These are phyloP conservation scores for Drosophila pruinosa DNA, from an alignment of 1,140 invertebrate species.

Conservation along the genomic window DNA sequence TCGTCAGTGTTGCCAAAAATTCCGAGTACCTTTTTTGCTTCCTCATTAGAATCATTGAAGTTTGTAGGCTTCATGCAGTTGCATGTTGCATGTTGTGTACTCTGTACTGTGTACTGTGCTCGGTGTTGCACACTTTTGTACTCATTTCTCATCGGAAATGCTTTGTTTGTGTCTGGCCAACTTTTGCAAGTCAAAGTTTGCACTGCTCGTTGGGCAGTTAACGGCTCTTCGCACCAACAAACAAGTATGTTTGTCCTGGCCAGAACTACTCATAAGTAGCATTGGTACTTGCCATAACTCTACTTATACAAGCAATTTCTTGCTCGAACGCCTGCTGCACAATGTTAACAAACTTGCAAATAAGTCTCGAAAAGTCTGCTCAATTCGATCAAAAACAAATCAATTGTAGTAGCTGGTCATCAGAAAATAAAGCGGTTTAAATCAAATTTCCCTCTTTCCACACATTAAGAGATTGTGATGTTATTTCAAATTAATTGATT, in stretches of 20 bases:
- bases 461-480: too few relatives aligned
- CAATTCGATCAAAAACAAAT: not conserved
- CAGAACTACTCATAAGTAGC: not conserved
- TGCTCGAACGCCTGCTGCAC: not conserved
- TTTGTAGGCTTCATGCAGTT: slow-evolving; percentile 5
- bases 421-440: too few relatives aligned
- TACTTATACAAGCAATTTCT: slow-evolving; percentile 7
- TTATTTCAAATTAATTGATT: too few relatives aligned
- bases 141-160: slow-evolving; percentile 65
- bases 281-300: not conserved
- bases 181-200: slow-evolving; percentile 66
- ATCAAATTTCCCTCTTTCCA: too few relatives aligned
- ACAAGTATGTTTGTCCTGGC: slow-evolving; percentile 25
- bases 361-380: not conserved
- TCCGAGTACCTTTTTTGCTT: slow-evolving; percentile 1
- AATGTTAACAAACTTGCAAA: not conserved
- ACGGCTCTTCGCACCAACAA: slow-evolving; percentile 66
- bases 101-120: slow-evolving; percentile 11
- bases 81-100: slow-evolving; percentile 7
- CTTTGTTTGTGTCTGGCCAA: slow-evolving; percentile 65
- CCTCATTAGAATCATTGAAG: slow-evolving; percentile 37
- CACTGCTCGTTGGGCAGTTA: slow-evolving; percentile 64
- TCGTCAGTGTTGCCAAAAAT: slow-evolving; percentile 34
- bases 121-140: slow-evolving; percentile 58
- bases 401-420: too few relatives aligned